Base-by-base conservation (phyloP, 2,888 invertebrate species). In the Apodemia mormo region DNA sequence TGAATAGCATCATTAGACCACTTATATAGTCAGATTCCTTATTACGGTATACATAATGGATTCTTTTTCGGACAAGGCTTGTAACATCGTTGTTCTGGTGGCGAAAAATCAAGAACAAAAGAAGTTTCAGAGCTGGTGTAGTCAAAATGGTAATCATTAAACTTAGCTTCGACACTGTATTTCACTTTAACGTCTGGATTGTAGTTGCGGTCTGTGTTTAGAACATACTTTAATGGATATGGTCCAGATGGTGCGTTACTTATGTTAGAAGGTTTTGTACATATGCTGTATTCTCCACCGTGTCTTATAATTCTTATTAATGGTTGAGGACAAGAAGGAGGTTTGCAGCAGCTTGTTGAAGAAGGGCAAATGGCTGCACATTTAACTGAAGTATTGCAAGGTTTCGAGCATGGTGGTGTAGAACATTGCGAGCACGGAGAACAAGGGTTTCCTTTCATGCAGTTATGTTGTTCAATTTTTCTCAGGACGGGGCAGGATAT, bases 101-200 rank as follows among this genome's bases (percentile, higher is more conserved):
- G 92, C 4, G 89, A 82, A 75, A 93, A 93, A 74, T 93, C 92
- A 45, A 92, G 70, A 12, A 93, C 84, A 72, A 92, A 93, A 1
- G 92, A 92, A 1, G 88, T 77, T 70, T 92, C 86, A 0, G 92
- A 92, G 74, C 89, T 89, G 3, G 90, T 90, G 71, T 91, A 92
- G 70, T 93, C 92, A 71, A 92, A 92, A 70, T 86, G 88, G 70
- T 90, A 89, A 69, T 92, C 90, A 69, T 93, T 93, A 71, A 82
- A 92, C 75, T 92, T 92, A 0, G 89, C 92, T 79, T 93, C 92
- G 1, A 93, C 84, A 72, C 90, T 89, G 76, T 80, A 92, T 77
- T 86, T 91, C 0, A 78, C 79, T 0, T 76, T 75, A 45, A 71
- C 64, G 10, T 52, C 64, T 10, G 65, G 30, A 6, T 72, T 72